Evolutionary conservation across 2,797 vertebrate species (phyloP).

Genomic region (Aphelocoma californica): DNA sequence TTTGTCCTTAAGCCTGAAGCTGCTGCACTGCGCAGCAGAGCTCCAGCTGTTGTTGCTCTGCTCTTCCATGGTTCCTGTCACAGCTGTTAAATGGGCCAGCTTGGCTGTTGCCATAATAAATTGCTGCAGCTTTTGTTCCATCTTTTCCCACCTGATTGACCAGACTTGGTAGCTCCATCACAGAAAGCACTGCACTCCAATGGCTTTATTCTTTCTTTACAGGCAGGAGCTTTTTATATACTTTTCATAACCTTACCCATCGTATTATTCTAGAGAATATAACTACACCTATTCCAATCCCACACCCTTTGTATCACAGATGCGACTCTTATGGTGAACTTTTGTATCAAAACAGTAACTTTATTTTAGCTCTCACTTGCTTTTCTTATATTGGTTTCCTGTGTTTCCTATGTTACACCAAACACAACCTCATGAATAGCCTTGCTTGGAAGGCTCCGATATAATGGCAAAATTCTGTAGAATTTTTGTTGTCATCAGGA

Average conservation of each 20-base stretch:
- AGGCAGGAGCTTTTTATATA: not conserved
- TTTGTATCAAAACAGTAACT: not conserved
- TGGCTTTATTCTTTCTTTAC: not conserved
- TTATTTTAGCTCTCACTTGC: not conserved
- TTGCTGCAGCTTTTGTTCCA: not conserved
- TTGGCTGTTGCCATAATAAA: not conserved
- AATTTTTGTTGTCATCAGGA: not conserved
- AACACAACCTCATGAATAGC: not conserved
- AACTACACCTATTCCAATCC: not conserved
- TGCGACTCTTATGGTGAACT: not conserved
- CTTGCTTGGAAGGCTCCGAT: not conserved
- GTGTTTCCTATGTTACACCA: not conserved
- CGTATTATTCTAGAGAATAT: not conserved
- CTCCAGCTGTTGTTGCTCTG: not conserved
- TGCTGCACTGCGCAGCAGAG: accelerated
- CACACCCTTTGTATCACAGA: not conserved
- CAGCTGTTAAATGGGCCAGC: not conserved
- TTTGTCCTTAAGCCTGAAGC: not conserved
- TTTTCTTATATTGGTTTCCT: not conserved
- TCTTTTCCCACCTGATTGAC: not conserved
- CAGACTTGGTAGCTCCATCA: not conserved
- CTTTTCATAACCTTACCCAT: not conserved
- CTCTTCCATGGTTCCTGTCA: not conserved
- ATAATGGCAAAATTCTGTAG: not conserved
- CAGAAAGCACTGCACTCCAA: not conserved